phyloP scores from a whole-genome alignment of 1,140 invertebrate genomes.

The Apocrypta bakeri region DNA sequence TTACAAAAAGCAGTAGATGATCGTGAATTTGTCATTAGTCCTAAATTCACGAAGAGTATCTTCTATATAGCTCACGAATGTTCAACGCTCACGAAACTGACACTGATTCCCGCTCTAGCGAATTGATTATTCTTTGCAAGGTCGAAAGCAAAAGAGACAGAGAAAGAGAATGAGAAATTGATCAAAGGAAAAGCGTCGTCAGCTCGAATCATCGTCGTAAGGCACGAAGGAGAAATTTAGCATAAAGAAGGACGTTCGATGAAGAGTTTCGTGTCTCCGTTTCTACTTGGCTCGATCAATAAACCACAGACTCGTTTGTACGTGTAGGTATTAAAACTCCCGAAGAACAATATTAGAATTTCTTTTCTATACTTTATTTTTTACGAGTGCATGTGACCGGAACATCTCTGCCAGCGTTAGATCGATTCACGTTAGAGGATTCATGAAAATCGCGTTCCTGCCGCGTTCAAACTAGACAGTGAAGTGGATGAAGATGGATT shows the following conservation, averaged over 20 bases:
- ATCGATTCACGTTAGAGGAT: constrained; percentile 35
- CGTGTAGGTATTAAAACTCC: constrained; percentile 8
- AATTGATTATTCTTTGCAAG: constrained; percentile 35
- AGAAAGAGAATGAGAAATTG: not conserved
- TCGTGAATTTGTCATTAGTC: not conserved
- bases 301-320: constrained; percentile 19
- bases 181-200: not conserved
- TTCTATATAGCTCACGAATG: not conserved
- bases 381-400: not conserved
- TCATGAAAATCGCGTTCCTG: not conserved
- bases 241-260: too few relatives aligned
- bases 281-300: constrained; percentile 20
- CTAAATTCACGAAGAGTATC: not conserved
- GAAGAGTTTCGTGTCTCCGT: not conserved
- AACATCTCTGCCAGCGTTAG: constrained; percentile 7
- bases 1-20: not conserved
- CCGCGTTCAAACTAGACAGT: not conserved
- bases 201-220: not conserved
- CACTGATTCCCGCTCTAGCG: not conserved
- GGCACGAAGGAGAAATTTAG: not conserved
- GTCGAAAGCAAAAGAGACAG: constrained; percentile 5
- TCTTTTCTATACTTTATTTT: not conserved
- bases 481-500: constrained; percentile 1
- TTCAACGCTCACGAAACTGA: constrained; percentile 10
- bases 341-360: not conserved